These are phyloP conservation scores for Turnix velox DNA, from an alignment of 2,113 vertebrate genomes.

Conservation along the genomic window DNA sequence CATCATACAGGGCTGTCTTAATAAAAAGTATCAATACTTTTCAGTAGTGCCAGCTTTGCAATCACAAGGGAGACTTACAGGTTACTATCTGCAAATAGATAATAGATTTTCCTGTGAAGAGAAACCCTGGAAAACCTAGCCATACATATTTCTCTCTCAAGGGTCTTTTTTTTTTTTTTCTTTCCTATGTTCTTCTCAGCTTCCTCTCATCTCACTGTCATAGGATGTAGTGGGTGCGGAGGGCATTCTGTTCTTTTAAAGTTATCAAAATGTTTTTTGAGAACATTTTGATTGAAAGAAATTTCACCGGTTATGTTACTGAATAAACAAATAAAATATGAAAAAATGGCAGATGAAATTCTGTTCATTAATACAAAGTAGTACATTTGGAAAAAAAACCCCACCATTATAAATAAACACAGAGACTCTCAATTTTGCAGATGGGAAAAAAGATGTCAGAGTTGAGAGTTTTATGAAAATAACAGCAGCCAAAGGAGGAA, in stretches of 20 bases:
- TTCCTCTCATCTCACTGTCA: background rate
- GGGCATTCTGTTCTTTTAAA: background rate
- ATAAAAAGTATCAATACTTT: background rate
- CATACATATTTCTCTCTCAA: background rate
- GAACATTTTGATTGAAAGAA: background rate
- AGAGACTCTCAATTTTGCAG: background rate
- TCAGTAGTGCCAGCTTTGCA: background rate
- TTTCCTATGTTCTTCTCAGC: background rate
- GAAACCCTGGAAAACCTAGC: background rate
- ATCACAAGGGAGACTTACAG: background rate
- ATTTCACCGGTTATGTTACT: background rate
- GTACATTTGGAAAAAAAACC: background rate
- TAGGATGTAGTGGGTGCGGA: background rate
- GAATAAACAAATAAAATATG: background rate
- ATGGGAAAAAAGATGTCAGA: background rate
- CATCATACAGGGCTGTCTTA: background rate
- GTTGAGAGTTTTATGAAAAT: background rate
- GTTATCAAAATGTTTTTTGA: background rate
- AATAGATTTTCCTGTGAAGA: constrained; percentile 1
- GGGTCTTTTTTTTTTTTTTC: too few species aligned
- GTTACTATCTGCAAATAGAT: background rate
- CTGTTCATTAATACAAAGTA: background rate
- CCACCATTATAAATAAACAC: background rate
- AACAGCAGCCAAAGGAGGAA: constrained; percentile 29
- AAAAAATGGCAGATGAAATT: background rate